A percentile compares a stretch with the other conserved stretches of the same genome.
phyloP scores from a whole-genome alignment of 2,888 invertebrate genomes.

The Drosophila colorata region DNA sequence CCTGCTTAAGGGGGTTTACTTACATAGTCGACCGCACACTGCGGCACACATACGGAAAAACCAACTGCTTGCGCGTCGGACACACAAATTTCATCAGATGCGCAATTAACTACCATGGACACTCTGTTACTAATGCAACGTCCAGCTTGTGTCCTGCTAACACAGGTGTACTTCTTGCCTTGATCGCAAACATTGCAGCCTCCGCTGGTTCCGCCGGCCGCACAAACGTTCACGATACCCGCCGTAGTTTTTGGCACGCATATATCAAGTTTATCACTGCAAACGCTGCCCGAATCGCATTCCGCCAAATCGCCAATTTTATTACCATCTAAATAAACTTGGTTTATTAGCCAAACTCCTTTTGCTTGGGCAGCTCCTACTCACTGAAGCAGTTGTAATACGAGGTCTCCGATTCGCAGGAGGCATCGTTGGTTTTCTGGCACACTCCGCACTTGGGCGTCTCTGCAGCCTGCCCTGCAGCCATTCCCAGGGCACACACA shows the following conservation, averaged over 20 bases:
- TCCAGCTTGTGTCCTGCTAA: constrained; percentile 44
- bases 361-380: neutral
- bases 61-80: neutral
- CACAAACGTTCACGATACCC: constrained; percentile 36
- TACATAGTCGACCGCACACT: constrained; percentile 45
- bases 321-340: constrained; percentile 8
- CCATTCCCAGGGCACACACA: neutral
- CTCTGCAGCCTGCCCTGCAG: neutral
- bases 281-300: constrained; percentile 33
- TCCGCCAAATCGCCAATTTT: neutral
- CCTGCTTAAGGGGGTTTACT: constrained; percentile 2
- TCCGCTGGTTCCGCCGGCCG: neutral
- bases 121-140: constrained; percentile 31
- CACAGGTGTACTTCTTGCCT: constrained; percentile 28
- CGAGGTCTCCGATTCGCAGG: constrained; percentile 37
- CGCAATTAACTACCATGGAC: constrained; percentile 30
- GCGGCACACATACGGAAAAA: constrained; percentile 51
- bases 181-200: constrained; percentile 1
- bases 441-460: constrained; percentile 29
- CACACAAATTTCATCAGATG: constrained; percentile 38
- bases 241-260: constrained; percentile 12
- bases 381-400: constrained; percentile 45
- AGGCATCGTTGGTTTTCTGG: constrained; percentile 12
- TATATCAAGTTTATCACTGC: constrained; percentile 28
- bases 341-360: neutral